Conservation (phyloP, 2,888 invertebrate genomes). For the Scaeva pyrastri region DNA sequence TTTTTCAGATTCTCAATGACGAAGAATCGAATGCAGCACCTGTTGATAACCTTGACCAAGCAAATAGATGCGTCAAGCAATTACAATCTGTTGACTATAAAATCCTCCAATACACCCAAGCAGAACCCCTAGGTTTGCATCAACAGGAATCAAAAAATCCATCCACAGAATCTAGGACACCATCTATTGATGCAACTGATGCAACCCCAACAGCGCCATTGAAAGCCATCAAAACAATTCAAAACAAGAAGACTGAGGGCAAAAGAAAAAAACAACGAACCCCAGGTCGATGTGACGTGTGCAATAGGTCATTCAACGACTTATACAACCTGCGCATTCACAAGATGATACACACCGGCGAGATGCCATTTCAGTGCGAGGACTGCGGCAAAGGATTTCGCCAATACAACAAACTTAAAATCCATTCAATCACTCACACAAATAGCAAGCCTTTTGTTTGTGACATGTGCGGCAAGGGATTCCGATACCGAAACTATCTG, state of each 20-base stretch:
- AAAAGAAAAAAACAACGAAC: conserved; percentile 76
- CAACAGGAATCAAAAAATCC: neutral
- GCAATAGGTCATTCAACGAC: conserved; percentile 78
- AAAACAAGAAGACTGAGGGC: conserved; percentile 18
- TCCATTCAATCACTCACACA: conserved; percentile 80
- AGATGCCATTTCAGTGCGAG: conserved; percentile 79
- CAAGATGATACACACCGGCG: conserved; percentile 81
- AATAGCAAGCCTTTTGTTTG: conserved; percentile 78
- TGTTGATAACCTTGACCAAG: neutral
- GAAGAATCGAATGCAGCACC: neutral
- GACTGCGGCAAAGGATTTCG: conserved; percentile 80
- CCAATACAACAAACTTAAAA: conserved; percentile 80
- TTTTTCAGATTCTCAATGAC: conserved; percentile 26
- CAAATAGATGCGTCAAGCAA: neutral
- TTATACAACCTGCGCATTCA: conserved; percentile 80
- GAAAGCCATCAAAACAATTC: neutral
- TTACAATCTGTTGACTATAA: neutral
- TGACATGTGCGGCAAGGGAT: conserved; percentile 80
- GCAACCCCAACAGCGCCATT: neutral
- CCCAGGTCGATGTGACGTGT: conserved; percentile 77
- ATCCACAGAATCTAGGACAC: neutral
- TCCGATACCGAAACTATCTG: conserved; percentile 80
- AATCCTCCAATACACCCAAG: neutral
- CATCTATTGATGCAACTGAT: neutral
- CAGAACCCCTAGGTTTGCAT: neutral